These are phyloP conservation scores for Pipistrellus nathusii DNA, from an alignment of 2,797 vertebrate species.

Conservation along the genomic window DNA sequence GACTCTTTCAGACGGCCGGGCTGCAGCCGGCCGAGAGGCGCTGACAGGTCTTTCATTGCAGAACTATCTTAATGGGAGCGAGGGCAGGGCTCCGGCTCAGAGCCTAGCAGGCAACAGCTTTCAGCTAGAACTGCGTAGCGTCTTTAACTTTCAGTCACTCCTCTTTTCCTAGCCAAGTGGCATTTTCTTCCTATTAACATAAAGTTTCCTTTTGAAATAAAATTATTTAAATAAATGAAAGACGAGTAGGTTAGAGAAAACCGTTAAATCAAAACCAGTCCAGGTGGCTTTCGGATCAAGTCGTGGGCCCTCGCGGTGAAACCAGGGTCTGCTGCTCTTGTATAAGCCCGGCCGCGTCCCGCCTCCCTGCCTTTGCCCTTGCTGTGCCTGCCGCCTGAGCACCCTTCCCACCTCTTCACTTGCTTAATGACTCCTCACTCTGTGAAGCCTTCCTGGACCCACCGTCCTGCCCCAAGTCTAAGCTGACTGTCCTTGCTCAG, in stretches of 20 bases:
- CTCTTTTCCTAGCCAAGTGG: not conserved
- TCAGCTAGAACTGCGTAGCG: not conserved
- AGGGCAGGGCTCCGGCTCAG: not conserved
- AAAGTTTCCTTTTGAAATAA: not conserved
- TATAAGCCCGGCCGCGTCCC: not conserved
- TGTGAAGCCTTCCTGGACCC: not conserved
- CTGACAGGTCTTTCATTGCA: too few species aligned
- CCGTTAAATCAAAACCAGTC: not conserved
- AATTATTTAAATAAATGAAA: not conserved
- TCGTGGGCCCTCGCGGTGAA: not conserved
- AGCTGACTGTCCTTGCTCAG: not conserved
- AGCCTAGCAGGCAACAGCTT: not conserved
- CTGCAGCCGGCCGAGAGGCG: too few species aligned
- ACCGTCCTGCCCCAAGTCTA: not conserved
- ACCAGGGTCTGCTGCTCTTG: not conserved
- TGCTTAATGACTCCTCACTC: not conserved
- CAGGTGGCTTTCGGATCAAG: not conserved
- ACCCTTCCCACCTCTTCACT: not conserved
- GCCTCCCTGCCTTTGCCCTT: not conserved
- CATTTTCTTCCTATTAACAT: not conserved
- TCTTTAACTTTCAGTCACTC: not conserved
- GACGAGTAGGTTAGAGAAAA: not conserved
- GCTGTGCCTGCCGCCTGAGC: not conserved
- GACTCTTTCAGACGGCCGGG: not conserved
- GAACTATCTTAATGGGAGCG: not conserved